Base-by-base conservation (phyloP, 2,797 vertebrate genomes). In the Sarcoramphus papa region DNA sequence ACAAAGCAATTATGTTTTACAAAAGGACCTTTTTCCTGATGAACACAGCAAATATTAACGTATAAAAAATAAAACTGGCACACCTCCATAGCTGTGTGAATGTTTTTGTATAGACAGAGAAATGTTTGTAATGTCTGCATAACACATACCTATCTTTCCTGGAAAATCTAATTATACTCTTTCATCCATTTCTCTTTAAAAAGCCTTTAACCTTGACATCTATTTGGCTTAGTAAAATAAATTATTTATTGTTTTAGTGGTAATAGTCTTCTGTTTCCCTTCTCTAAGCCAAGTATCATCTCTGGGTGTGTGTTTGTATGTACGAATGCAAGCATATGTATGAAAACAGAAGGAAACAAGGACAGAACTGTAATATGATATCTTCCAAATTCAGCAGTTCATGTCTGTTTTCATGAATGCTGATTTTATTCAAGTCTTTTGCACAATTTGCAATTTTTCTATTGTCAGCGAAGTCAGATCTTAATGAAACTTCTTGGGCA, bases 321-420 rank as follows among this genome's bases (percentile, higher is more conserved):
- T 24, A 80, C 2, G 3, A 64, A 90, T 28, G 14, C 22, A 84
- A 88, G 25, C 17, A 18, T 19, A 10, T 35, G 6, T 51, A 48
- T 33, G 25, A 92, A 90, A 90, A 27, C 14, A 62, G 68, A 91
- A 79, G n/a, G 40, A 86, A 94, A 86, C 28, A 81, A 43, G 89
- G 19, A 47, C 7, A 63, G 63, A 21, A 40, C 35, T 90, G 53
- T 47, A 68, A 59, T 14, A 41, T 0, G 0, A 0, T 27, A 48
- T 16, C n/a, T 90, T 83, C 27, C 33, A 72, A 45, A 81, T 81
- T 92, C 57, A 81, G 41, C 24, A 75, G 47, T 75, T 77, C 3
- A 1, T 2, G 9, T 22, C 48, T 51, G 18, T 86, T 90, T 84
- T 69, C 69, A 86, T 45, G 24, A 69, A 86, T 33, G 12, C 13